Evolutionary conservation across 2,797 vertebrate species (phyloP).

Genomic region (Sebastolobus alascanus): DNA sequence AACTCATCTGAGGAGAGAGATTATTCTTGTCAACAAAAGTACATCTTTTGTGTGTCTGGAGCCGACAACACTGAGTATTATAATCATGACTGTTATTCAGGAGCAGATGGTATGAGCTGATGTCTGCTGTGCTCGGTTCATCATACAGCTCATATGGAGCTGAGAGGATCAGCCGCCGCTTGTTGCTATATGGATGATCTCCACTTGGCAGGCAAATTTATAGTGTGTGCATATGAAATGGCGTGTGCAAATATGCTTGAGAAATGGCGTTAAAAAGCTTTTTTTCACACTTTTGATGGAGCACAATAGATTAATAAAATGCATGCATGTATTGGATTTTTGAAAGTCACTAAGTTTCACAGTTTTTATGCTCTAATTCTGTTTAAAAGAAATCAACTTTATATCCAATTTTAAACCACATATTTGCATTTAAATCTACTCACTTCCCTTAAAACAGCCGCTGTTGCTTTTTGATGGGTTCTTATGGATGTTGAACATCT

Average conservation of each 20-base stretch:
- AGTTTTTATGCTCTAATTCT: not conserved
- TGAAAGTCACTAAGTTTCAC: not conserved
- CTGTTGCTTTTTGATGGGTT: not conserved
- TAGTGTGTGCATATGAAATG: not conserved
- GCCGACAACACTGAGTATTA: not conserved
- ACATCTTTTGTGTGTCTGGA: constrained; percentile 1
- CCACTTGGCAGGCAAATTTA: not conserved
- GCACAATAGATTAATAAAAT: not conserved
- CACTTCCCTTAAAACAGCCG: not conserved
- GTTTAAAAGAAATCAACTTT: not conserved
- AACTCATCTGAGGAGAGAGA: constrained; percentile 1
- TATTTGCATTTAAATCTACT: not conserved
- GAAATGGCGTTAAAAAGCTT: not conserved
- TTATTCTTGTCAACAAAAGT: constrained; percentile 1
- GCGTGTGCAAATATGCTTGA: not conserved
- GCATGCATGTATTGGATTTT: not conserved
- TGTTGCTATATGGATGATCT: constrained; percentile 2
- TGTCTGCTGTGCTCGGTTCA: not conserved
- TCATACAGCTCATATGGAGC: not conserved
- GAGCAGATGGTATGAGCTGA: constrained; percentile 34
- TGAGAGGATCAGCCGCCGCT: constrained; percentile 15
- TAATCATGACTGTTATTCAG: constrained; percentile 5
- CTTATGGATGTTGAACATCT: not conserved
- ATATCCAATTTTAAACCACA: not conserved
- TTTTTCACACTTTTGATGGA: not conserved